Percentiles rank a stretch among this genome's conserved stretches.
phyloP scores from a whole-genome alignment of 2,113 vertebrate genomes.

The Nycticryphes semicollaris region DNA sequence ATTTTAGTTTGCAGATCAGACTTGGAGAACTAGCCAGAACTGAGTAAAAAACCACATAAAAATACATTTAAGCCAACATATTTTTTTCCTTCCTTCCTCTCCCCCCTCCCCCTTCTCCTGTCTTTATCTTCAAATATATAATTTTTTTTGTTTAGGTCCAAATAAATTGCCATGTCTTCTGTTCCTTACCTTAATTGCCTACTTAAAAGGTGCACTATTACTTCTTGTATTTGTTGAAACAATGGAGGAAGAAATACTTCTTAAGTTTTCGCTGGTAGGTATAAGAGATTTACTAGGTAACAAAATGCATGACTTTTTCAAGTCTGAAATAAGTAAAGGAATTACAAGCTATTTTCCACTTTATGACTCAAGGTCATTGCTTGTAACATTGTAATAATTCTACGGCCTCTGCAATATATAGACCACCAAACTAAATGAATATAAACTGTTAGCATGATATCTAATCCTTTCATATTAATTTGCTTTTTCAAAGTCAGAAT shows the following conservation, averaged over 20 bases:
- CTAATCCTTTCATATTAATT: background rate
- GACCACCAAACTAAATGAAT: background rate
- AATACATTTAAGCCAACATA: background rate
- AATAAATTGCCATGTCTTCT: background rate
- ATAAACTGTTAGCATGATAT: background rate
- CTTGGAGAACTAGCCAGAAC: background rate
- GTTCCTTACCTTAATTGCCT: background rate
- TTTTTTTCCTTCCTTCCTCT: background rate
- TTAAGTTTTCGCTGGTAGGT: background rate
- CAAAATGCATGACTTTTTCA: background rate
- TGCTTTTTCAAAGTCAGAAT: background rate
- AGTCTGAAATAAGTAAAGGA: background rate
- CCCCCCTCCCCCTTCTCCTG: background rate
- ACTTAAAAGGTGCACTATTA: background rate
- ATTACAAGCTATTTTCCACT: background rate
- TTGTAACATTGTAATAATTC: background rate
- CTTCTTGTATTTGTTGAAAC: background rate
- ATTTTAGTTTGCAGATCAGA: background rate
- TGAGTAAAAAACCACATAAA: background rate
- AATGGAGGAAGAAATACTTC: background rate
- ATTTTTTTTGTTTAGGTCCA: background rate
- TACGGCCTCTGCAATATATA: background rate
- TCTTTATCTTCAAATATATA: background rate
- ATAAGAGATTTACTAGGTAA: background rate
- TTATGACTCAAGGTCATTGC: background rate